Evolutionary conservation across 2,113 vertebrate genomes (phyloP), one percentile per base, ranked within the genome.

Genomic region (Crotalus viridis): DNA sequence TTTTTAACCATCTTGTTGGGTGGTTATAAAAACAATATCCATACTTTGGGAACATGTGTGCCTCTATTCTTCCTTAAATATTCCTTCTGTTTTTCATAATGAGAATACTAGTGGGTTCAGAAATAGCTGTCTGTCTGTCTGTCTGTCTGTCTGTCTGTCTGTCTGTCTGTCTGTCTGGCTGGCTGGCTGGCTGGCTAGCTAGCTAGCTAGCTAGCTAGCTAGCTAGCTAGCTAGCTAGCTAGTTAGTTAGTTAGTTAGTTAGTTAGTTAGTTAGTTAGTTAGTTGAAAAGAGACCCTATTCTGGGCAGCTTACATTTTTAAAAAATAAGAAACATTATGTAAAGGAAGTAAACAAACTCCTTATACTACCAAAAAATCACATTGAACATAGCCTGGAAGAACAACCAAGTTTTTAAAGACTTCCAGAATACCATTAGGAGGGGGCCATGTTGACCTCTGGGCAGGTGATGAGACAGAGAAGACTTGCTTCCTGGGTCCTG

Each of bases 111-210:
- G 74, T 43, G 69, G 22, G 43, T 13, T 86, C 5, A 48, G 46
- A 48, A 48, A 86, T 48, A 46, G 48, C 48, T 51, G 8, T 8
- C 48, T 10, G 48, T 8, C 48, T 51, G 48, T 8, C 8, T 51
- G 48, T 1, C 5, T 48, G 46, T 0, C 5, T 48, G 5, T 5
- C 0, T 46, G 46, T 4, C 5, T 46, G 46, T 5, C 0, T 46
- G 46, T 0, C 0, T 46, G 46, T 5, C 0, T 46, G 46, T 5
- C 0, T 46, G 0, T 5, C 0, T 46, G 0, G 46, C 4, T 46
- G 0, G 46, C 0, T 46, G 0, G 46, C 0, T 46, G 0, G 46
- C 5, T 46, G 1, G 46, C 5, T 46, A 5, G 46, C 5, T 46
- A 5, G 46, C 5, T 46, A 5, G 81, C 46, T 85, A 5, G 15